Conservation (phyloP, 2,113 vertebrate species). For the Pimephales promelas region DNA sequence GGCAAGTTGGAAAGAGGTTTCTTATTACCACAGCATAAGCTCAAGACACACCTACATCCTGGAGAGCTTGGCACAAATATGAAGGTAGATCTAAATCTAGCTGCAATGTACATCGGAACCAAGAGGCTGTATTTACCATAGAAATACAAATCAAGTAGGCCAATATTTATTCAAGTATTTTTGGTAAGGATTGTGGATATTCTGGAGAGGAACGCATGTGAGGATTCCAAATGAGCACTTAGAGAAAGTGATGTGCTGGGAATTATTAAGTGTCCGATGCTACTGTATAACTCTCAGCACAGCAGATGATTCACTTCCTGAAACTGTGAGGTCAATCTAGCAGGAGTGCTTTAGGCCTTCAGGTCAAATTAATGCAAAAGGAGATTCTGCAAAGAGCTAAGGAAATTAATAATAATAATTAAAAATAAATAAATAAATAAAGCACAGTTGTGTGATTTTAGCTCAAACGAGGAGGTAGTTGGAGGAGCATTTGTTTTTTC, state of each 20-base stretch:
- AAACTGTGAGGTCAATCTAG: slow-evolving; percentile 3
- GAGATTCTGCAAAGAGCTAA: background rate
- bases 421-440: too few relatives aligned
- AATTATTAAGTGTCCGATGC: background rate
- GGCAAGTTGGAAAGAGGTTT: background rate
- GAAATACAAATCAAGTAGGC: slow-evolving; percentile 4
- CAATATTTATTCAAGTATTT: slow-evolving; percentile 1
- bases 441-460: background rate
- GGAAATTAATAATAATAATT: background rate
- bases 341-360: background rate
- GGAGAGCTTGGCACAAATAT: background rate
- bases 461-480: background rate
- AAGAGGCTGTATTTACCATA: background rate
- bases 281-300: background rate
- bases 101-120: background rate
- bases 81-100: background rate
- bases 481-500: background rate
- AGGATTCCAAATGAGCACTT: slow-evolving; percentile 1
- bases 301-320: background rate
- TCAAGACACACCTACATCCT: slow-evolving; percentile 27
- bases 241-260: background rate
- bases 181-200: slow-evolving; percentile 14
- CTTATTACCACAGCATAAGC: slow-evolving; percentile 5
- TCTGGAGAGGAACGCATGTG: background rate
- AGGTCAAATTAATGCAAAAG: slow-evolving; percentile 6